Base-by-base conservation (phyloP, 2,888 invertebrate species). In the Caenorhabditis drosophilae region DNA sequence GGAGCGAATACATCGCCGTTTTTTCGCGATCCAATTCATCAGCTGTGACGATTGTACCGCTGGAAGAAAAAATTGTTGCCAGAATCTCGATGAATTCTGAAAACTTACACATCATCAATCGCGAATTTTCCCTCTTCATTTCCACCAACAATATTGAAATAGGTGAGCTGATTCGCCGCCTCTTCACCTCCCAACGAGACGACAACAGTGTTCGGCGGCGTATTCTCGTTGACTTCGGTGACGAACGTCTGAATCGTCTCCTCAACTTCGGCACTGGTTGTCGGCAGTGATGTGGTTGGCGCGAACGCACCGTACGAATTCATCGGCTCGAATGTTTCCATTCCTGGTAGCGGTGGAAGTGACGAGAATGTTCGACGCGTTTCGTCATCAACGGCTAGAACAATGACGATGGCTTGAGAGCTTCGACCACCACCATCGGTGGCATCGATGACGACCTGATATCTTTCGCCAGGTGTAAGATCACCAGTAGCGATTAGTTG, bases 41-140 rank as follows among this genome's bases (percentile, higher is more conserved):
- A 84, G 89, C 89, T 47, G 95, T 95, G 76, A 90, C 88, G 76
- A 97, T 94, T 85, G 93, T 92, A 18, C 96, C 96, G 0, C 93
- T 92, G 58, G 52, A 82, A 61, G n/a, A n/a, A n/a, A n/a, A n/a
- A n/a, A n/a, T n/a, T n/a, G n/a, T n/a, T n/a, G n/a, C n/a, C n/a
- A n/a, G n/a, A n/a, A n/a, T n/a, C n/a, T n/a, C n/a, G n/a, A n/a
- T n/a, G n/a, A n/a, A n/a, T n/a, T n/a, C n/a, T n/a, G n/a, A n/a
- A n/a, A n/a, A n/a, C 75, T 60, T 35, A 78, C 75, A 64, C 70
- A 22, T 74, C 59, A 60, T 80, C 72, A 49, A 82, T 78, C 7
- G 58, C 61, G 59, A 82, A 82, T 51, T 74, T 77, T 22, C 75
- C 75, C 25, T 79, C 80, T 18, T 78, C 79, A 53, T 82, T 82